Evolutionary conservation across 2,888 invertebrate genomes (phyloP), one percentile per base, ranked within the genome.

Genomic region (Ypsolopha sequella): DNA sequence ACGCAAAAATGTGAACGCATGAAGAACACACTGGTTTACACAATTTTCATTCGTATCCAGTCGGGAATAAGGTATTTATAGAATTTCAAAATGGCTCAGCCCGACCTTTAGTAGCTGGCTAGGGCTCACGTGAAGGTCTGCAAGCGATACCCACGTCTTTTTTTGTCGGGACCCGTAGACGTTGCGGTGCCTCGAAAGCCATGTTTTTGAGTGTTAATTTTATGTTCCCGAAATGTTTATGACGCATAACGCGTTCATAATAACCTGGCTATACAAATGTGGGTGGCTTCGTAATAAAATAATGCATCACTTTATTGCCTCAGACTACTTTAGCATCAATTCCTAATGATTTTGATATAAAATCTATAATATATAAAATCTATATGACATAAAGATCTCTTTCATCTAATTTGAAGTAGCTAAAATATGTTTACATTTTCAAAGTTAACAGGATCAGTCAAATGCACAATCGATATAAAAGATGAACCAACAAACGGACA

Each of bases 201-300:
- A 74, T 82, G 80, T 81, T 85, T 82, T 78, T 80, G 77, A 80
- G 82, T 82, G 86, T 86, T 85, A 82, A 85, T 82, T 86, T 86
- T 81, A 85, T 81, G 84, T 85, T 82, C 75, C 79, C 77, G 82
- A 85, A 85, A 84, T 84, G 84, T 85, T 86, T 85, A 85, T 85
- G 85, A 84, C 77, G 79, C 84, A 84, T 86, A 84, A 84, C 81
- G 80, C 71, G 76, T 70, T 73, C 76, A 70, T 80, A 81, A 85
- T 80, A 79, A 78, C 76, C 71, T 65, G 58, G 67, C 80, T 77
- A 81, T 81, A 82, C 78, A 84, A 82, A 85, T 84, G 84, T 84
- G 85, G 84, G 85, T 85, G 85, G 79, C 62, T 80, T 77, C 67
- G 65, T 71, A 65, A 69, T 78, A 76, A 77, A 65, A 69, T 78